Percentiles rank a stretch among this genome's conserved stretches.
Conservation (phyloP, 2,113 vertebrate species). For the Chauna torquata region DNA sequence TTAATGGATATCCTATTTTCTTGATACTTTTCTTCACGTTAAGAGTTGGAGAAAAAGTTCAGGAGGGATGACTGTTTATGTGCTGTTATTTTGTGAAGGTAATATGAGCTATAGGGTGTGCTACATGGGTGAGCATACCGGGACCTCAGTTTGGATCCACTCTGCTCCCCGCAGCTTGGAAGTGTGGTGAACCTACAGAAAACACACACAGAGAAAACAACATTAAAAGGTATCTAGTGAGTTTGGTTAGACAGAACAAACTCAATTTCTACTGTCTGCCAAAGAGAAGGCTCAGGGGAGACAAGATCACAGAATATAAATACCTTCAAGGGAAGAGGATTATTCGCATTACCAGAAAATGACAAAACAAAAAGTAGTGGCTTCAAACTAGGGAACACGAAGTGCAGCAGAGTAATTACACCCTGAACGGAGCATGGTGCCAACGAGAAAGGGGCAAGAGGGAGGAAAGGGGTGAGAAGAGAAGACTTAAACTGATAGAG, state of each 20-base stretch:
- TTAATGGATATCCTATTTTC: background rate
- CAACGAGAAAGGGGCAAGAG: background rate
- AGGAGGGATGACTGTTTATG: background rate
- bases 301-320: constrained; percentile 47
- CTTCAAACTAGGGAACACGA: background rate
- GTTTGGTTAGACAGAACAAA: background rate
- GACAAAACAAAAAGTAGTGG: constrained; percentile 23
- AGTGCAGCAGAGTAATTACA: constrained; percentile 10
- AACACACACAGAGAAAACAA: background rate
- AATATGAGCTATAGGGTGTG: background rate
- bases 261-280: background rate
- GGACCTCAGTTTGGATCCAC: background rate
- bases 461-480: background rate
- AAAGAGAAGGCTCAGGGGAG: constrained; percentile 37
- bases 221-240: background rate
- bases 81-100: background rate
- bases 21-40: background rate
- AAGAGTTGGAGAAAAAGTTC: background rate
- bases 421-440: background rate
- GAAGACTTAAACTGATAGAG: background rate
- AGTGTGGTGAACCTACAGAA: background rate
- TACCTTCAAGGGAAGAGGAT: constrained; percentile 24
- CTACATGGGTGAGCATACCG: background rate
- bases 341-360: constrained; percentile 14
- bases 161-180: background rate